Evolutionary conservation across 2,888 invertebrate genomes (phyloP).

Genomic region (Embidobia sp.): DNA sequence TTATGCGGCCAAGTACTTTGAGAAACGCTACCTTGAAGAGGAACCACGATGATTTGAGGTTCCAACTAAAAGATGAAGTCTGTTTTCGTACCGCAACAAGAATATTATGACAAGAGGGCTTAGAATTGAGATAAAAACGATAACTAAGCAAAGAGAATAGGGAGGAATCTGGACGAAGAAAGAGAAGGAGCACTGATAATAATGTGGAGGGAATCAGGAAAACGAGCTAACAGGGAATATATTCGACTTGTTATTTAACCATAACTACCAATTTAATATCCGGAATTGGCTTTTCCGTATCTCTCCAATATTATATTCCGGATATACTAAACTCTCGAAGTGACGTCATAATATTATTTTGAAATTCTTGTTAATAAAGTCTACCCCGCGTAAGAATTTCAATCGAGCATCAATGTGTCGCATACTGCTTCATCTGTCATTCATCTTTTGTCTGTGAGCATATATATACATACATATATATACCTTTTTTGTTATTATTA

Average conservation of each 20-base stretch:
- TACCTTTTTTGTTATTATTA: slow-evolving; percentile 66
- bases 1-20: too few species aligned
- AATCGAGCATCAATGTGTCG: slow-evolving; percentile 75
- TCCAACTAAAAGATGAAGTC: too few species aligned
- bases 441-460: slow-evolving; percentile 56
- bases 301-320: slow-evolving; percentile 69
- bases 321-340: slow-evolving; percentile 77
- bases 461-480: slow-evolving; percentile 68
- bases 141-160: too few species aligned
- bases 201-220: slow-evolving; percentile 47
- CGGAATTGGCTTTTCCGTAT: slow-evolving; percentile 69
- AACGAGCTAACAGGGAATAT: slow-evolving; percentile 77
- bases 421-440: slow-evolving; percentile 69
- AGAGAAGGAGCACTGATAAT: slow-evolving; percentile 64
- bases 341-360: slow-evolving; percentile 77
- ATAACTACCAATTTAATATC: slow-evolving; percentile 77
- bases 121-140: too few species aligned
- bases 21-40: too few species aligned
- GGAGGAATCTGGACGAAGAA: too few species aligned
- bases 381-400: slow-evolving; percentile 77
- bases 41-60: too few species aligned
- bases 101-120: too few species aligned
- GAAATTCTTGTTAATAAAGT: slow-evolving; percentile 79
- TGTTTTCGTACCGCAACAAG: too few species aligned
- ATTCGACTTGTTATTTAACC: slow-evolving; percentile 76